These are phyloP conservation scores for Cheilosia vulpina DNA, from an alignment of 2,888 invertebrate genomes.

Conservation along the genomic window DNA sequence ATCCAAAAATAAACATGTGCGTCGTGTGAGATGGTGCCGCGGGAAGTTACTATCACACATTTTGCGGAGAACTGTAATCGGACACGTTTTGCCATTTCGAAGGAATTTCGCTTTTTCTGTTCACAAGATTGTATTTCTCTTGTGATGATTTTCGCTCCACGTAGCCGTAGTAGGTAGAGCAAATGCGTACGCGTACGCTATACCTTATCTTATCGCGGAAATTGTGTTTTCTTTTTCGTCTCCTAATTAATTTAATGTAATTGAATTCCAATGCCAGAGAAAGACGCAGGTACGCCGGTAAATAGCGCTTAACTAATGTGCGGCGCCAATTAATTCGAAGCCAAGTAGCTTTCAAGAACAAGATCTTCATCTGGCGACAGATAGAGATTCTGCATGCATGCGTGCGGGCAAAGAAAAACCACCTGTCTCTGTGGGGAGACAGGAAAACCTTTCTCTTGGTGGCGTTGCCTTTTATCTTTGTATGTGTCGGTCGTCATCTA, in stretches of 20 bases:
- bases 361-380: conserved; percentile 15
- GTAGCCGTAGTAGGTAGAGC: background rate
- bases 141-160: background rate
- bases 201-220: conserved; percentile 44
- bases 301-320: background rate
- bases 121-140: conserved; percentile 1
- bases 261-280: conserved; percentile 41
- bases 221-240: conserved; percentile 14
- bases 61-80: conserved; percentile 31
- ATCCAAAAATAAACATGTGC: conserved; percentile 23
- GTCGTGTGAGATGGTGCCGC: conserved; percentile 14
- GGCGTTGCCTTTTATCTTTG: conserved; percentile 8
- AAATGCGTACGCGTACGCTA: background rate
- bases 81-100: conserved; percentile 46
- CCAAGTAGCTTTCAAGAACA: conserved; percentile 22
- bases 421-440: conserved; percentile 29
- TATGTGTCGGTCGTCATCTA: conserved; percentile 8
- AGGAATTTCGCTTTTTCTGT: conserved; percentile 39
- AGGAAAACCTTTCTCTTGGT: conserved; percentile 70
- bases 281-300: conserved; percentile 3
- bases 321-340: conserved; percentile 15
- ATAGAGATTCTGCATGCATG: conserved; percentile 13
- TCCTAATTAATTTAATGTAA: conserved; percentile 50
- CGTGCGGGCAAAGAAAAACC: conserved; percentile 29
- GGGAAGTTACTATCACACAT: conserved; percentile 22